Evolutionary conservation across 1,140 invertebrate species (phyloP).

Genomic region (Bombyx mandarina): DNA sequence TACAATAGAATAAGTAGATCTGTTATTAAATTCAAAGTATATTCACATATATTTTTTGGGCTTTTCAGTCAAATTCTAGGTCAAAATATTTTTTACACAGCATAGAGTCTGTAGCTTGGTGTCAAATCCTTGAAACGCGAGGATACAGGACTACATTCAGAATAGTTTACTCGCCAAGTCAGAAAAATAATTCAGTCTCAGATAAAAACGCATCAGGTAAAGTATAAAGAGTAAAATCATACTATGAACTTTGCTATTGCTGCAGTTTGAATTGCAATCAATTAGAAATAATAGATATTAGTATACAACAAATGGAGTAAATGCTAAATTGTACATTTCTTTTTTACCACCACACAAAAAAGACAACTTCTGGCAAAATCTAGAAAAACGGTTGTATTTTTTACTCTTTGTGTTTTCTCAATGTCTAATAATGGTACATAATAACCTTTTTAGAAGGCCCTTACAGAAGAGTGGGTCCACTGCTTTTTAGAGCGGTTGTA

Average conservation of each 20-base stretch:
- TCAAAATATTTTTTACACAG: conserved; percentile 81
- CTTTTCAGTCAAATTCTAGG: conserved; percentile 28
- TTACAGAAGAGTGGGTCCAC: too few species aligned
- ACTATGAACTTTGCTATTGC: conserved; percentile 2
- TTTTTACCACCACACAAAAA: not conserved
- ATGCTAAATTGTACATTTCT: not conserved
- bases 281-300: not conserved
- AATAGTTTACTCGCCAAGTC: conserved; percentile 72
- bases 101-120: conserved; percentile 89
- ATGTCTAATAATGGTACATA: too few species aligned
- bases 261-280: conserved; percentile 2
- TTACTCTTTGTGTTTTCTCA: too few species aligned
- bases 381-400: too few species aligned
- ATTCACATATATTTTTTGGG: conserved; percentile 16
- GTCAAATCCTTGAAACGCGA: conserved; percentile 83
- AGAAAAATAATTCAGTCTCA: conserved; percentile 27
- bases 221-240: conserved; percentile 1
- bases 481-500: too few species aligned
- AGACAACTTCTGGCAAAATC: too few species aligned
- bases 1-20: too few species aligned
- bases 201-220: conserved; percentile 40
- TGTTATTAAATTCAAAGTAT: not conserved
- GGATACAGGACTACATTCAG: conserved; percentile 75
- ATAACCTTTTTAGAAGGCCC: too few species aligned
- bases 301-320: too few species aligned